Base-by-base conservation (phyloP, 1,140 invertebrate genomes). In the Caligus rogercresseyi region DNA sequence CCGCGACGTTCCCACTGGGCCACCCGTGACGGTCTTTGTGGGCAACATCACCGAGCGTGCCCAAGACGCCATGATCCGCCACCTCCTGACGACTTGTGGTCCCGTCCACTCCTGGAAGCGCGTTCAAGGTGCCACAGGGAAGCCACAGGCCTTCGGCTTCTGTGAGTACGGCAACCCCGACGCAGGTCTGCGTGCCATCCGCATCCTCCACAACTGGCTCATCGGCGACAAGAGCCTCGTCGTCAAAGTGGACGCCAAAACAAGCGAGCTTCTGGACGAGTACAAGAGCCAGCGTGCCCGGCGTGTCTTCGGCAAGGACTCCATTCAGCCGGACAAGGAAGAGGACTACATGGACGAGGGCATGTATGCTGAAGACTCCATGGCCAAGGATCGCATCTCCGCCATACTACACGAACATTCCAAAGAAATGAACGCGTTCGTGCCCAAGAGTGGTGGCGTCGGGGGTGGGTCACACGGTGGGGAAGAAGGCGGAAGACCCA, bases 171-270 rank as follows among this genome's bases (percentile, higher is more conserved):
- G 81, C 56, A 85, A 89, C 63, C 92, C 93, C 18, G 91, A 96
- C 76, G 87, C 91, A 1, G 95, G 92, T 21, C 77, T 97, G 60
- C 78, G 93, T 67, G 92, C 93, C 67, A 90, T 98, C 61, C 76
- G 94, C 59, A 75, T 98, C 62, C 77, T 99, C 7, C 92, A 98
- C 75, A 91, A 95, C 68, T 83, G 90, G 73, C 82, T 87, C 74
- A 84, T 98, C 65, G 89, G 87, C 52, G 91, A 89, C 43, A 96
- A 94, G 73, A 86, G 86, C 71, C 75, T 98, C 64, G 84, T 97
- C 24, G 92, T 93, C 0, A 92, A 93, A 78, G 91, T 95, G n/a
- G 94, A 97, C 77, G 88, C 90, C 26, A 98, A 98, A 79, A 93
- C 92, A 66, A 90, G 94, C 78, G 83, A 86, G 57, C 80, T 91